Percentiles rank a stretch among this genome's conserved stretches.
phyloP scores from a whole-genome alignment of 2,113 vertebrate species.

The Podiceps cristatus region DNA sequence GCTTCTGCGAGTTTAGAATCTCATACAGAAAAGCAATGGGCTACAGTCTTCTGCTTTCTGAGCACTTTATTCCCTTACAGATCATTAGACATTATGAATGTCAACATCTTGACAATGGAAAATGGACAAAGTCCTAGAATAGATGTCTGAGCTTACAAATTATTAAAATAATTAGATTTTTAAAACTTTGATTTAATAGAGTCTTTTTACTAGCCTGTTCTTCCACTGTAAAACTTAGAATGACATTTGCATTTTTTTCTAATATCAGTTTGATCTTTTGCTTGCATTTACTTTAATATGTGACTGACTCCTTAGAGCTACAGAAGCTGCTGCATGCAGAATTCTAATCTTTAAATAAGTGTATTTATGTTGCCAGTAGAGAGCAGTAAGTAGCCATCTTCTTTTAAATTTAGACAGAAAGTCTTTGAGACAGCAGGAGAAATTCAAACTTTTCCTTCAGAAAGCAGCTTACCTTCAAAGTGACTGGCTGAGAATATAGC shows the following conservation, averaged over 20 bases:
- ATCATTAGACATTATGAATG: not conserved
- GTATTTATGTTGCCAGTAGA: not conserved
- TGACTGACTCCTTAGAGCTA: not conserved
- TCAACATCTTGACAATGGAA: not conserved
- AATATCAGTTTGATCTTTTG: not conserved
- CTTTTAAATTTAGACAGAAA: not conserved
- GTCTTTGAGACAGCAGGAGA: not conserved
- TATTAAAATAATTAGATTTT: not conserved
- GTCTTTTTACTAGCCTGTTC: not conserved
- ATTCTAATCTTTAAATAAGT: not conserved
- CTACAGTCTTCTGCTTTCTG: not conserved
- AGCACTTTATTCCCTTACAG: not conserved
- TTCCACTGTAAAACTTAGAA: not conserved
- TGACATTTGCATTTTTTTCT: not conserved
- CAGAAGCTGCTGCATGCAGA: not conserved
- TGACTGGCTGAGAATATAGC: not conserved
- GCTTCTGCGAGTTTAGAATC: not conserved
- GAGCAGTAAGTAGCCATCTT: not conserved
- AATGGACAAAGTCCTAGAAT: not conserved
- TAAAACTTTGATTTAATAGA: not conserved
- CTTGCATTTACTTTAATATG: not conserved
- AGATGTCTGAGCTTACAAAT: not conserved
- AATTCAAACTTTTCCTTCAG: not conserved
- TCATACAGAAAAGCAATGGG: not conserved
- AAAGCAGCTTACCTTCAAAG: not conserved